Conservation (phyloP, 1,140 invertebrate species). For the Drosophila navojoa region DNA sequence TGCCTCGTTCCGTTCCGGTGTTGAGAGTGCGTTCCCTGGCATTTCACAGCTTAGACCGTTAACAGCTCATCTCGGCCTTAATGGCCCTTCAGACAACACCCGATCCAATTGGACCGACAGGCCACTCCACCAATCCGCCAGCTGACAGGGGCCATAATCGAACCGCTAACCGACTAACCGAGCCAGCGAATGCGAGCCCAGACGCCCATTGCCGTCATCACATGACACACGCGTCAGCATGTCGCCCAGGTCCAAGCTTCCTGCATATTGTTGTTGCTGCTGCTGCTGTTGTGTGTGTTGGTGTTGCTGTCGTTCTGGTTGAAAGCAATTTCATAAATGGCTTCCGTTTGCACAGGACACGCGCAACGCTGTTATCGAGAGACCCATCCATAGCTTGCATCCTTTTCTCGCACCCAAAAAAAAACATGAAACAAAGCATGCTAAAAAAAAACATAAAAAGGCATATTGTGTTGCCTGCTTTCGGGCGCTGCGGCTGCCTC, state of each 20-base stretch:
- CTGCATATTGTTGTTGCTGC: conserved; percentile 28
- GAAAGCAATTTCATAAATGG: conserved; percentile 79
- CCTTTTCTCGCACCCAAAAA: conserved; percentile 31
- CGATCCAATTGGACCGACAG: conserved; percentile 25
- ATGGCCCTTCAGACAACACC: conserved; percentile 28
- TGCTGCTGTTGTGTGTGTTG: conserved; percentile 10
- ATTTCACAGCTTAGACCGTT: conserved; percentile 8
- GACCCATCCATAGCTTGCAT: conserved; percentile 15
- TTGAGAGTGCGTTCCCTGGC: neutral
- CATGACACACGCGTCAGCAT: conserved; percentile 55
- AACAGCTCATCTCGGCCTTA: conserved; percentile 36
- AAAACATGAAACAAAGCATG: conserved; percentile 12
- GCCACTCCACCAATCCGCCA: conserved; percentile 18
- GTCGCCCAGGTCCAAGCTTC: conserved; percentile 62
- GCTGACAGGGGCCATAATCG: conserved; percentile 46
- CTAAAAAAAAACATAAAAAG: conserved; percentile 20
- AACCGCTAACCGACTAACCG: conserved; percentile 27
- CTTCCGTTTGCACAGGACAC: conserved; percentile 72
- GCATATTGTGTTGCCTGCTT: conserved; percentile 35
- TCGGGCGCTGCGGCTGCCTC: conserved; percentile 22
- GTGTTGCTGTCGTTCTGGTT: conserved; percentile 46
- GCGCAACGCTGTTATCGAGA: conserved; percentile 34
- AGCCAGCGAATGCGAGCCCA: neutral
- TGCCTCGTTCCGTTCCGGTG: neutral
- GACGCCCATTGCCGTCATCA: conserved; percentile 54